Base-by-base conservation (phyloP, 2,888 invertebrate species). In the Leucophora obtusa region DNA sequence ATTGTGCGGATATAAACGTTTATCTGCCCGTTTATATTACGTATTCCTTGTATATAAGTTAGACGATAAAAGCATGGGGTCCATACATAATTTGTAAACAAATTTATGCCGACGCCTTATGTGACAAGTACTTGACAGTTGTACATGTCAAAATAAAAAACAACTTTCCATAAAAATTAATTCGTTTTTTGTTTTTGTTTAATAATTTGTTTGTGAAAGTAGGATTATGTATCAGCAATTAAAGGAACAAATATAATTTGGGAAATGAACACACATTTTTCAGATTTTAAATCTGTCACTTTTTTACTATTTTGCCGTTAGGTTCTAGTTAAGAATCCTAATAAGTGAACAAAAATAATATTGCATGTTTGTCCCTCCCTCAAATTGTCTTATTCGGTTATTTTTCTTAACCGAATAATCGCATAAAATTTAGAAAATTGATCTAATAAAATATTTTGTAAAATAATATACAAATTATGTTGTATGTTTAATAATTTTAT, bases 91-190 rank as follows among this genome's bases (percentile, higher is more conserved):
- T 81, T 77, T 77, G 54, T 70, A 73, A 70, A 73, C 59, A 80
- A 81, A 81, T 77, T 70, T 77, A 81, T 81, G 81, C 81, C 73
- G 73, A 65, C 69, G 65, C 81, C 73, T 81, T 81, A 50, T 81
- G 77, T 77, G 77, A 81, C 81, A 81, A 81, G 56, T 70, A 66
- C 81, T 74, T 81, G 81, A 77, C 81, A 81, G 73, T 77, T 81
- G 76, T 62, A 74, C 73, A 74, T 70, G 70, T 77, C 77, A 77
- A 74, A 69, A 47, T 24, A 65, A 63, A 68, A 75, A 33, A 79
- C 71, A 68, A 35, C 10, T 47, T 47, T 47, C 43, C 54, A 18
- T n/a, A 43, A 21, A 35, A 60, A 62, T 35, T 6, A 14, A 35
- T n/a, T n/a, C 65, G 35, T 50, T 62, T 58, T 38, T 38, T 56